Evolutionary conservation across 2,113 vertebrate genomes (phyloP), one percentile per base, ranked within the genome.

Genomic region (Bostrychus sinensis): DNA sequence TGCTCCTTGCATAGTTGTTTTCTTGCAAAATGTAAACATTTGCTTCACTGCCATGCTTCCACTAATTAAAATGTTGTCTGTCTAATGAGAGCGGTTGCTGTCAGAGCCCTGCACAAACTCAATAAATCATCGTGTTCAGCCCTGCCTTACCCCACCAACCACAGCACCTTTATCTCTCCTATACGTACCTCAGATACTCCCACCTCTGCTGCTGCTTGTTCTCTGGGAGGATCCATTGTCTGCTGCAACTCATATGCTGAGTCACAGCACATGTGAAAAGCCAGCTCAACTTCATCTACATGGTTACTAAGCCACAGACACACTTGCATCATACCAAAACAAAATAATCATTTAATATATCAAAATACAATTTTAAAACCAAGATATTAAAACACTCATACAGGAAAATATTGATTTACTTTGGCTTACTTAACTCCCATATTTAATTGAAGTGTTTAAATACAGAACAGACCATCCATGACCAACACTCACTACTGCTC

Each of bases 41-140:
- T 89, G 80, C 87, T 87, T 86, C 66, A 69, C 72, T 66, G 72
- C 80, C 76, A 75, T 39, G 68, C 71, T 86, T 68, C 37, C 32
- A 59, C 84, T 91, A 89, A 91, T 92, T 92, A 91, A 88, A 84
- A 83, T 73, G 70, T 68, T 68, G 81, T 81, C 83, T 77, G 82
- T 85, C 83, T 89, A 90, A 89, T 87, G 87, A 91, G 90, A 87
- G 79, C 71, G 36, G 62, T 74, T 82, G 78, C 80, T 87, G 87
- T 87, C 86, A 81, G 82, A 70, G 39, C 75, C 65, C 84, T 79
- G 67, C 57, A 60, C 75, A 63, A 75, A 62, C 71, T 84, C 78
- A 84, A 91, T 91, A 90, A 90, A 91, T 91, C 89, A 90, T 77
- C 26, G 28, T 76, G 75, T 58, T 78, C 83, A 66, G 82, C 68